A percentile compares a stretch with the other conserved stretches of the same genome.
Conservation (phyloP, 2,888 invertebrate genomes). For the Apamea anceps region DNA sequence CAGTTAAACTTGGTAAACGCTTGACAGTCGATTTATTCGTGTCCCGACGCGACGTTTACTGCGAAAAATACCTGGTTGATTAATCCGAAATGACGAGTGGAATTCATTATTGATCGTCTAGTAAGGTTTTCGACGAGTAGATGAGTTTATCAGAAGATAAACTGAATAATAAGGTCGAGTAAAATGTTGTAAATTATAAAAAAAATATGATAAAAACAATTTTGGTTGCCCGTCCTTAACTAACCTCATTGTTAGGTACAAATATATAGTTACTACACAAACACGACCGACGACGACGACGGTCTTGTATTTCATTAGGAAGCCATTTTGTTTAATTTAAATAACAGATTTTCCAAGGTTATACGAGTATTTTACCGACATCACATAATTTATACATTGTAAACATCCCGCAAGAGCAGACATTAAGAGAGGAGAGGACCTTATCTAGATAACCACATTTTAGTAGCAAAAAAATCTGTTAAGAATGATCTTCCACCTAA, state of each 20-base stretch:
- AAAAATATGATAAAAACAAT: not conserved
- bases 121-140: not conserved
- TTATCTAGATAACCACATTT: not conserved
- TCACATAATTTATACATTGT: not conserved
- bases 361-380: not conserved
- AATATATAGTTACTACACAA: not conserved
- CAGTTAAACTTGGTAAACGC: slow-evolving; percentile 48
- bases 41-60: slow-evolving; percentile 23
- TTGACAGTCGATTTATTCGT: slow-evolving; percentile 53
- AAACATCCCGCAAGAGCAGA: not conserved
- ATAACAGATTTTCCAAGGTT: not conserved
- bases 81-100: slow-evolving; percentile 36
- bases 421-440: not conserved
- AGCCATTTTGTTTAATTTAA: not conserved
- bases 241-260: not conserved
- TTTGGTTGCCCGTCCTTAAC: not conserved
- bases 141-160: not conserved
- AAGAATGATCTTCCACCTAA: not conserved
- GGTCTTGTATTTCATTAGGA: not conserved
- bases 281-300: too few relatives aligned
- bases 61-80: slow-evolving; percentile 48
- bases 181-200: too few relatives aligned
- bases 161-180: not conserved
- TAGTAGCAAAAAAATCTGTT: too few relatives aligned
- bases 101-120: slow-evolving; percentile 14